Evolutionary conservation across 2,797 vertebrate genomes (phyloP).

Genomic region (Notoglanidium macrostoma): DNA sequence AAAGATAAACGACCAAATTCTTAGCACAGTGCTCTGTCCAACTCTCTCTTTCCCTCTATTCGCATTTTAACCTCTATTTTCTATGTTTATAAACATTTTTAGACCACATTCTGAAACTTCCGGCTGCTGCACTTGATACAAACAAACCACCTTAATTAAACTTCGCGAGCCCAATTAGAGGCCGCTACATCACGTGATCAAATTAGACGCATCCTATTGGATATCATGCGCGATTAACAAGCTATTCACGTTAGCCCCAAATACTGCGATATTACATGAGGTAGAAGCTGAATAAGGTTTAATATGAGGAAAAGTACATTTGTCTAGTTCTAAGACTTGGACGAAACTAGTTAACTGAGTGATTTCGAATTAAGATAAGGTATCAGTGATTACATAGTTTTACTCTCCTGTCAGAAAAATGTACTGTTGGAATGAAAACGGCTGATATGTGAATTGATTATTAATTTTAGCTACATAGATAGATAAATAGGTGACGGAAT

Average conservation of each 20-base stretch:
- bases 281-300: not conserved
- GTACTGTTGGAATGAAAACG: too few relatives aligned
- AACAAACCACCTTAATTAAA: conserved; percentile 5
- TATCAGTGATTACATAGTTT: too few relatives aligned
- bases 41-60: not conserved
- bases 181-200: not conserved
- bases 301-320: not conserved
- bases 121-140: not conserved
- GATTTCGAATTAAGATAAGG: not conserved
- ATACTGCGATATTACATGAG: too few relatives aligned
- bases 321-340: not conserved
- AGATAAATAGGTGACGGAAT: not conserved
- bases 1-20: not conserved
- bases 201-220: not conserved
- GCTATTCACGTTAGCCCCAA: not conserved
- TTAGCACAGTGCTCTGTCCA: not conserved
- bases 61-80: too few relatives aligned
- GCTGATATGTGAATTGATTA: too few relatives aligned
- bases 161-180: not conserved
- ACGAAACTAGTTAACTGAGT: not conserved
- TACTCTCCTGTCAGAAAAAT: too few relatives aligned
- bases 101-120: not conserved
- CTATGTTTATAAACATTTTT: not conserved
- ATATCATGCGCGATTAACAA: not conserved
- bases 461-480: not conserved